Evolutionary conservation across 2,888 invertebrate genomes (phyloP).

Genomic region (Leucozona laternaria): DNA sequence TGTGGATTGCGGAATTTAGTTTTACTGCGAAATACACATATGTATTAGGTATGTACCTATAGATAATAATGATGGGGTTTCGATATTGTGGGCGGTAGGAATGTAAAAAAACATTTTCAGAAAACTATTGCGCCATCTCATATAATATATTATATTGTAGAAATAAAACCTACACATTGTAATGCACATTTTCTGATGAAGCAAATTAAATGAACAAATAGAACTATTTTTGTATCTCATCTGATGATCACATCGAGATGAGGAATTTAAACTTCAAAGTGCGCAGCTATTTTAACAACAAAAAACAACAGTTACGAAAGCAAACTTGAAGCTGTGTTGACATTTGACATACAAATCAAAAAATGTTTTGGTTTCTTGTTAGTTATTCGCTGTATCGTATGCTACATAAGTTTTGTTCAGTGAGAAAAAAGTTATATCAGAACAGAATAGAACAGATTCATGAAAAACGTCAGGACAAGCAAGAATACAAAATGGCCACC

Average conservation of each 20-base stretch:
- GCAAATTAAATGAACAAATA: constrained; percentile 7
- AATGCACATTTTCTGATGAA: constrained; percentile 16
- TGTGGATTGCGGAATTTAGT: constrained; percentile 15
- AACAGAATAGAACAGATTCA: too few species aligned
- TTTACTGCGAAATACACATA: constrained; percentile 47
- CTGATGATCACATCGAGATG: constrained; percentile 16
- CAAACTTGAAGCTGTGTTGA: background rate
- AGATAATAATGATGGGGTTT: background rate
- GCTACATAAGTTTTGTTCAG: too few species aligned
- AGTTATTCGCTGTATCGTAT: too few species aligned
- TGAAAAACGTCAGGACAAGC: too few species aligned
- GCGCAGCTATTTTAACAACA: background rate
- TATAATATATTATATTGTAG: background rate
- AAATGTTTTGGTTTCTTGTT: too few species aligned
- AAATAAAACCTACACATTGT: constrained; percentile 2
- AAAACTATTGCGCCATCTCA: constrained; percentile 28
- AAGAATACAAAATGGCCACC: too few species aligned
- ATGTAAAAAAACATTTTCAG: constrained; percentile 7
- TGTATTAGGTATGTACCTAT: background rate
- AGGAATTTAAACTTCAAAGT: background rate
- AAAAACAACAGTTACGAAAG: background rate
- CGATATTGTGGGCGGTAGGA: constrained; percentile 24
- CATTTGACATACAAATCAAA: background rate
- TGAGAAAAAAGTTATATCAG: too few species aligned
- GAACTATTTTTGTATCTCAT: constrained; percentile 2